Percentiles rank a stretch among this genome's conserved stretches.
Conservation (phyloP, 2,113 vertebrate genomes). For the Prionailurus bengalensis region DNA sequence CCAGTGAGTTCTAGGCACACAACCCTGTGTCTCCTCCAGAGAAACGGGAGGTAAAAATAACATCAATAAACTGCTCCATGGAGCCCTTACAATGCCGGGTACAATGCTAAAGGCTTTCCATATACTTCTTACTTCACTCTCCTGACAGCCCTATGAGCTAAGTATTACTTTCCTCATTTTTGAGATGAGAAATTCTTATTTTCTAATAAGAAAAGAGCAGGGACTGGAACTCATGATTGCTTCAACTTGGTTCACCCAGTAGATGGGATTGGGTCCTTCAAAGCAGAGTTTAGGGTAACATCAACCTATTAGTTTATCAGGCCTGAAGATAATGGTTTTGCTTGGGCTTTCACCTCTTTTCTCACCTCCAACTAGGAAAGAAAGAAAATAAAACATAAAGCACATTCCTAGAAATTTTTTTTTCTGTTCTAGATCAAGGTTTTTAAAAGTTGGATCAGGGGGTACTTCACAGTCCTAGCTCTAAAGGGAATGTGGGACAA, state of each 20-base stretch:
- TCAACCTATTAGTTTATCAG: neutral
- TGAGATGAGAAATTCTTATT: neutral
- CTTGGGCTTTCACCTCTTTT: neutral
- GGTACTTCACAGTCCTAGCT: neutral
- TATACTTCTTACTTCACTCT: neutral
- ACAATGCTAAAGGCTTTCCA: neutral
- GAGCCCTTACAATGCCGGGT: neutral
- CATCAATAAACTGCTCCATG: accelerated
- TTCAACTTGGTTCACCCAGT: neutral
- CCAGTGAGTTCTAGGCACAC: neutral
- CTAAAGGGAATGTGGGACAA: neutral
- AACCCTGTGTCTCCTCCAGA: neutral
- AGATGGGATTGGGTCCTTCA: neutral
- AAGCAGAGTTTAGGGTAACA: neutral
- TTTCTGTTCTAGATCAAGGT: neutral
- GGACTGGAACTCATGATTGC: neutral
- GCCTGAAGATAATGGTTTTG: neutral
- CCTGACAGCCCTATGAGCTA: neutral
- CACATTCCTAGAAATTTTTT: neutral
- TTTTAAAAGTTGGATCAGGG: neutral
- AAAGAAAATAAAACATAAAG: neutral
- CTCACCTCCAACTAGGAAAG: neutral
- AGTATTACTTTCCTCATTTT: neutral
- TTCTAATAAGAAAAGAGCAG: neutral
- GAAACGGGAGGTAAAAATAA: neutral